Conservation (phyloP, 2,797 vertebrate genomes). For the Psittacula echo region DNA sequence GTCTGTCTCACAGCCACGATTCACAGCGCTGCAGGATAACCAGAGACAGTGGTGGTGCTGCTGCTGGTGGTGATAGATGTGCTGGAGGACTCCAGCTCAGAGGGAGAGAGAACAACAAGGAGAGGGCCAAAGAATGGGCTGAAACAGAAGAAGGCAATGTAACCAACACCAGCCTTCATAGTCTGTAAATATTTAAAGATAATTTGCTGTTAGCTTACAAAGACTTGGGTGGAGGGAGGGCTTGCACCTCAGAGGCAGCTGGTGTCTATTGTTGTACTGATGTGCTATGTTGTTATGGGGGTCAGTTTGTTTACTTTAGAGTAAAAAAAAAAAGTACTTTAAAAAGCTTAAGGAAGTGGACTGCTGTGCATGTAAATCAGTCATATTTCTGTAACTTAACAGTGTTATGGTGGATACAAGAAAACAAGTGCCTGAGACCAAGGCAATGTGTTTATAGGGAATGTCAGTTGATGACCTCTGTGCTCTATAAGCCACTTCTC, state of each 20-base stretch:
- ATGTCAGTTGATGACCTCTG: background rate
- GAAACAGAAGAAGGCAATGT: background rate
- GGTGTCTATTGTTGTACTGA: background rate
- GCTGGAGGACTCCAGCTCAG: background rate
- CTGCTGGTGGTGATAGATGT: background rate
- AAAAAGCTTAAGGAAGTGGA: background rate
- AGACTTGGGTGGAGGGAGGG: background rate
- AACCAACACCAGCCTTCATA: background rate
- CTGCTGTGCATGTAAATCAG: background rate
- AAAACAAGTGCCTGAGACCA: background rate
- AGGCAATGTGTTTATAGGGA: background rate
- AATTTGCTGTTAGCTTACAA: background rate
- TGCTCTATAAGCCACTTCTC: background rate
- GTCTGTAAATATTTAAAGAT: constrained; percentile 23
- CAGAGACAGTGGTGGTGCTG: background rate
- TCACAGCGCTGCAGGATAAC: background rate
- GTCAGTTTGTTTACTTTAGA: background rate
- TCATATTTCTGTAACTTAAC: background rate
- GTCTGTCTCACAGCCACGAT: background rate
- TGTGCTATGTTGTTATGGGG: background rate
- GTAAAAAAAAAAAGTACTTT: no score
- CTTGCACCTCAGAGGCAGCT: background rate
- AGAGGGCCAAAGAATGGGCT: background rate
- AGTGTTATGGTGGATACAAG: background rate
- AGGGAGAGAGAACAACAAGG: background rate